A percentile compares a stretch with the other conserved stretches of the same genome.
Evolutionary conservation across 64 coral and sea anemone species (phyloP).

Genomic region (Stylophora pistillata): DNA sequence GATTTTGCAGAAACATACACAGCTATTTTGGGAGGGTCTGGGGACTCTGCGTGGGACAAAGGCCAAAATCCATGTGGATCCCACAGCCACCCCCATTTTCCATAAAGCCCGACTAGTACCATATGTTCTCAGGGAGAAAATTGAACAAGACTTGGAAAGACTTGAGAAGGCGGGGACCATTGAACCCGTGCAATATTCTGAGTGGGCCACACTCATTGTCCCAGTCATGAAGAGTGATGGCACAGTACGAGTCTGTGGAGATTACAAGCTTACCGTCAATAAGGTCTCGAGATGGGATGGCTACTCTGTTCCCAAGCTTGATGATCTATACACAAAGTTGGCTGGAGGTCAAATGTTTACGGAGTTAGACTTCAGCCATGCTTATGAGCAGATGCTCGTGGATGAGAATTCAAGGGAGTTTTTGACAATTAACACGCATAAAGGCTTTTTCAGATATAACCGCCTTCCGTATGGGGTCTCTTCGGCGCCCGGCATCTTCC

Average conservation of each 20-base stretch:
- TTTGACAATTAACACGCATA: constrained; percentile 59
- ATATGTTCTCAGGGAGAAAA: constrained; percentile 31
- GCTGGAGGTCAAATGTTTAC: constrained; percentile 64
- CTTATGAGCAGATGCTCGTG: constrained; percentile 48
- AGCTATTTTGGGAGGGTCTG: constrained; percentile 31
- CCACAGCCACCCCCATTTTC: constrained; percentile 15
- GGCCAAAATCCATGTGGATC: constrained; percentile 58
- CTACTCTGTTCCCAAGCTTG: constrained; percentile 56
- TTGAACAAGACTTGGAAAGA: constrained; percentile 44
- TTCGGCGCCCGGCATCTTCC: no score
- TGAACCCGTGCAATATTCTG: neutral
- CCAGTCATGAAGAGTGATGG: constrained; percentile 57
- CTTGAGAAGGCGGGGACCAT: constrained; percentile 26
- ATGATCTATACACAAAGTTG: constrained; percentile 52
- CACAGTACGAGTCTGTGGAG: constrained; percentile 53
- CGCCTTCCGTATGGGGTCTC: constrained; percentile 9
- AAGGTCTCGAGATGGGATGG: constrained; percentile 56
- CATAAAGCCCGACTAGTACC: constrained; percentile 49
- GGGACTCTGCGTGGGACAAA: constrained; percentile 39
- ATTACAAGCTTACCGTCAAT: constrained; percentile 65
- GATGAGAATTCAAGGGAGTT: constrained; percentile 54
- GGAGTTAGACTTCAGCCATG: constrained; percentile 63
- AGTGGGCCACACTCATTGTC: constrained; percentile 70
- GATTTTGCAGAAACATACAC: neutral
- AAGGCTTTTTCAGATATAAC: constrained; percentile 33